Evolutionary conservation across 1,140 invertebrate species (phyloP).

Genomic region (Dendrolimus kikuchii): DNA sequence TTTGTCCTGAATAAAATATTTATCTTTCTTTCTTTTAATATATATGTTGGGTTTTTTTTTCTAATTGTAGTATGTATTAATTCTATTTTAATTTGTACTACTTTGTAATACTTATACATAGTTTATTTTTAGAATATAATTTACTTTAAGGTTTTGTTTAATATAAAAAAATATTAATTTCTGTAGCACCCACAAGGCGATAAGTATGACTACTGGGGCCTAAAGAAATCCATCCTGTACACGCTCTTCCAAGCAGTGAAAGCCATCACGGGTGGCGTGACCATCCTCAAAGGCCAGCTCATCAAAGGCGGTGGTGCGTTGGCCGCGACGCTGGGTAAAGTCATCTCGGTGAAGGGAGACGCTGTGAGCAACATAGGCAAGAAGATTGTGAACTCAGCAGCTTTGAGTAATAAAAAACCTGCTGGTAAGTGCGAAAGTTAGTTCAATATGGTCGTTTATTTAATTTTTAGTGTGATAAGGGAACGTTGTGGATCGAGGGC

Average conservation of each 20-base stretch:
- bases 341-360: constrained; percentile 81
- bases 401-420: constrained; percentile 72
- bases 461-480: too few species aligned
- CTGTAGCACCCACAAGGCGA: constrained; percentile 47
- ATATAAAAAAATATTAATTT: background rate
- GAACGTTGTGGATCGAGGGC: too few species aligned
- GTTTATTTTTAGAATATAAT: too few species aligned
- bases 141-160: too few species aligned
- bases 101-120: too few species aligned
- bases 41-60: too few species aligned
- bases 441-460: too few species aligned
- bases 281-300: constrained; percentile 87
- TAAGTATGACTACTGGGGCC: constrained; percentile 80
- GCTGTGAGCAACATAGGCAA: constrained; percentile 83
- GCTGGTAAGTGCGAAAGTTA: constrained; percentile 29
- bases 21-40: too few species aligned
- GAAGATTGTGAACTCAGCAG: constrained; percentile 80
- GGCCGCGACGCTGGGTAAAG: constrained; percentile 80
- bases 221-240: constrained; percentile 86
- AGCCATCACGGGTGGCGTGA: constrained; percentile 86
- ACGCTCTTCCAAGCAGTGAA: constrained; percentile 88
- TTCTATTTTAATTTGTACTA: too few species aligned
- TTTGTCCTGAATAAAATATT: too few species aligned
- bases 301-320: constrained; percentile 87
- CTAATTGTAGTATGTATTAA: too few species aligned